Base-by-base conservation (phyloP, 2,888 invertebrate genomes). In the Octodonta nipae region DNA sequence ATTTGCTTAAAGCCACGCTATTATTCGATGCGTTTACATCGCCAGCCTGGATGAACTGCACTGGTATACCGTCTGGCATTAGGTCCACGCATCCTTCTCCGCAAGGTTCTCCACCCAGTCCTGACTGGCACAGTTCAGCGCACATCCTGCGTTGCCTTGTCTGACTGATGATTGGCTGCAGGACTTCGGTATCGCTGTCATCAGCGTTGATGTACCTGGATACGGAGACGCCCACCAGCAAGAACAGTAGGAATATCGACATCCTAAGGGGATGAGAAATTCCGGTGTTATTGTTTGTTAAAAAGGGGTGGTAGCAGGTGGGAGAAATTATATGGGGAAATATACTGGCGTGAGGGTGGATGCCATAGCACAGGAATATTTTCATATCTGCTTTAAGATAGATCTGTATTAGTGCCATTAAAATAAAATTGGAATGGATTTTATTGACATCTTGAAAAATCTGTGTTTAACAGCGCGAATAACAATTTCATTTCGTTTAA, bases 101-200 rank as follows among this genome's bases (percentile, higher is more conserved):
- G 52, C 73, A 73, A 4, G 64, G 61, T 2, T 54, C 51, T 5
- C 74, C 74, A 26, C 73, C 73, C 32, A 74, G 61, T 30, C 62
- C 63, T 7, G 56, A 43, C 43, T 51, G 46, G 45, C 63, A 63
- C 40, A 63, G 52, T 34, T 59, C 57, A 35, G 56, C 58, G 59
- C 63, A 64, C 40, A 63, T 58, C 49, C 59, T 56, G 20, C 53
- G 55, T 44, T 50, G 49, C 43, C 55, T 54, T 22, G 50, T 44
- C 26, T 44, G 44, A 35, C 52, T 47, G 36, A 53, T 46, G 40
- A 61, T 60, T 58, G 61, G 61, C 28, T 46, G 52, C 34, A 50
- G 41, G 37, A 31, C 32, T 37, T 49, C 43, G 41, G 40, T 49
- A 52, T 54, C 45, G 51, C 49, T 42, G 42, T 44, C 48, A 44